phyloP scores from a whole-genome alignment of 2,888 invertebrate genomes.

The Polyommatus iphigenia region DNA sequence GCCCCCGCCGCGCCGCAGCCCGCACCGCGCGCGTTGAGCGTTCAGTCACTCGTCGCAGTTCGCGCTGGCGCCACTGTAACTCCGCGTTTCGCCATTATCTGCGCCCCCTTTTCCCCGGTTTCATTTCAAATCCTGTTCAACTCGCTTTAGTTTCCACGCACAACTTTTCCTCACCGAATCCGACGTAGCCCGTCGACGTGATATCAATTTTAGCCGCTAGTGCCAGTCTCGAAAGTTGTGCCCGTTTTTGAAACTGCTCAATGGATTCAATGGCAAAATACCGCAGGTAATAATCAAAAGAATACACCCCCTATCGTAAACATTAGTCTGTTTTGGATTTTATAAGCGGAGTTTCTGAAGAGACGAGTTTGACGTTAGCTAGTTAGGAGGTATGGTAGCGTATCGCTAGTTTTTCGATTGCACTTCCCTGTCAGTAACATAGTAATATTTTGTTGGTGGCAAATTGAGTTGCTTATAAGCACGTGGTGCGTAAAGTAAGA shows the following conservation, averaged over 20 bases:
- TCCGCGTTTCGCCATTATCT: slow-evolving; percentile 42
- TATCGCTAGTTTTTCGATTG: not conserved
- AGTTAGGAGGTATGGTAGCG: not conserved
- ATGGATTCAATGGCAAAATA: slow-evolving; percentile 66
- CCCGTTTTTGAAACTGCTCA: slow-evolving; percentile 43
- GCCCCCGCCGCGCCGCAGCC: slow-evolving; percentile 58
- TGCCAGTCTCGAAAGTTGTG: slow-evolving; percentile 36
- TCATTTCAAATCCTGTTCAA: slow-evolving; percentile 34
- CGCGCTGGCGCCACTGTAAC: slow-evolving; percentile 66
- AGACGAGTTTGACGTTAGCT: not conserved
- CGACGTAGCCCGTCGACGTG: slow-evolving; percentile 31
- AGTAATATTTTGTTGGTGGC: not conserved
- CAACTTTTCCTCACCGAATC: slow-evolving; percentile 23
- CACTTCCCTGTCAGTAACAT: not conserved
- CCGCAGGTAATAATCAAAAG: slow-evolving; percentile 57
- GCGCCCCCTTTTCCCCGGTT: slow-evolving; percentile 37
- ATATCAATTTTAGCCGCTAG: slow-evolving; percentile 6
- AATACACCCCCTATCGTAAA: not conserved
- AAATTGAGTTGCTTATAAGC: slow-evolving; percentile 49
- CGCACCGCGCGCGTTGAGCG: slow-evolving; percentile 52
- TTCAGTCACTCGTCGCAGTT: slow-evolving; percentile 77
- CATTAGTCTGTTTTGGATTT: not conserved
- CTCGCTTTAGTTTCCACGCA: not conserved
- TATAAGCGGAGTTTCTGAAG: not conserved
- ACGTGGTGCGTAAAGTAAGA: slow-evolving; percentile 74